A percentile compares a stretch with the other conserved stretches of the same genome.
Conservation (phyloP, 1,140 invertebrate species). For the Drosophila fuyamai region DNA sequence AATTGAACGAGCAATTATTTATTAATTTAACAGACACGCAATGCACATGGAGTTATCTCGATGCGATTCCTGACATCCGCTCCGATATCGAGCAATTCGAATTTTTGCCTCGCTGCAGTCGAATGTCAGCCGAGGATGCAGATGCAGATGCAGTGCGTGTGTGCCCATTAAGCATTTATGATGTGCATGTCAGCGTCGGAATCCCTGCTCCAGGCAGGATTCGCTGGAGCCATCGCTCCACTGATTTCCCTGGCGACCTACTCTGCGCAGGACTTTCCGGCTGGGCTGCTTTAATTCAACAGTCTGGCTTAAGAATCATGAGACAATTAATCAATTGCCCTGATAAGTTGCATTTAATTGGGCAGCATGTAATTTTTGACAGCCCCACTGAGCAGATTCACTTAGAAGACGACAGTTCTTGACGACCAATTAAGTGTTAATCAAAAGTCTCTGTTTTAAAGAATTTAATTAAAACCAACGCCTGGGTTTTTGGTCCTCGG, state of each 20-base stretch:
- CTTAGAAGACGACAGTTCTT: background rate
- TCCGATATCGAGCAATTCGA: constrained; percentile 52
- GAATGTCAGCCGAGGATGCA: constrained; percentile 7
- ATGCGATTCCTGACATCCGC: constrained; percentile 58
- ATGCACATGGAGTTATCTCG: constrained; percentile 58
- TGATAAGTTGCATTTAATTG: constrained; percentile 39
- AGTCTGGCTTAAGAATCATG: constrained; percentile 29
- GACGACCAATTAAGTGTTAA: background rate
- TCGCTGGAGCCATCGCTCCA: constrained; percentile 13
- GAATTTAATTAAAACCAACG: constrained; percentile 13
- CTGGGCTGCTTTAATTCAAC: constrained; percentile 47
- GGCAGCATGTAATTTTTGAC: constrained; percentile 16
- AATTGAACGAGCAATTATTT: constrained; percentile 59
- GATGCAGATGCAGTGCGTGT: constrained; percentile 27
- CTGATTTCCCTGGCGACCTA: constrained; percentile 48
- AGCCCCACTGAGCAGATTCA: background rate
- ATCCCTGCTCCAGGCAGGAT: constrained; percentile 6
- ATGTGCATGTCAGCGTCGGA: constrained; percentile 55
- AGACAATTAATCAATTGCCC: constrained; percentile 59
- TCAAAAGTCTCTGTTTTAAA: background rate
- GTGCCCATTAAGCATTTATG: constrained; percentile 75
- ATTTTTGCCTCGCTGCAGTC: constrained; percentile 45
- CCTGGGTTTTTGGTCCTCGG: background rate
- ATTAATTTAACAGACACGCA: constrained; percentile 76
- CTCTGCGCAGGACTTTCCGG: constrained; percentile 1